Evolutionary conservation across 1,140 invertebrate species (phyloP).

Genomic region (Aphelinus atriplicis): DNA sequence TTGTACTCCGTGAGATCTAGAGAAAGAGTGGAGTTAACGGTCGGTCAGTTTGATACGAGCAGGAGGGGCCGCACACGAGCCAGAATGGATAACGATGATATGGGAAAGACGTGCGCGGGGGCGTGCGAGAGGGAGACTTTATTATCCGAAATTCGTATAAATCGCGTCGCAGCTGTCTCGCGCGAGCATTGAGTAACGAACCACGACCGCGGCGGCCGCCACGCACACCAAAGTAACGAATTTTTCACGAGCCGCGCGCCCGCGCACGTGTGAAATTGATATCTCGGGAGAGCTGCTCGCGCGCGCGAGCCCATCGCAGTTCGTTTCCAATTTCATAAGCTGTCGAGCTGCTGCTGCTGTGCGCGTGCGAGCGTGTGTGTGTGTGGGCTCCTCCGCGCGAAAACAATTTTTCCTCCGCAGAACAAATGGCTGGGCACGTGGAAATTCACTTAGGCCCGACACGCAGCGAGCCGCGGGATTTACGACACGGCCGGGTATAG

Average conservation of each 20-base stretch:
- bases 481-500: too few relatives aligned
- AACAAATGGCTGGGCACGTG: slow-evolving; percentile 14
- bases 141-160: neutral
- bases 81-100: too few relatives aligned
- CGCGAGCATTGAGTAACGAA: neutral
- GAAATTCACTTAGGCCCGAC: slow-evolving; percentile 15
- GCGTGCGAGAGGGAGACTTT: too few relatives aligned
- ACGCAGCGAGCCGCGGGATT: neutral
- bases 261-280: slow-evolving; percentile 4
- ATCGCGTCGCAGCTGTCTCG: neutral
- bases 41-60: too few relatives aligned
- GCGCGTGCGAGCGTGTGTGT: neutral
- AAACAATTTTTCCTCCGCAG: slow-evolving; percentile 23
- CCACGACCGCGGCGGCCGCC: neutral
- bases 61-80: too few relatives aligned
- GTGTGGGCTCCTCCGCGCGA: neutral
- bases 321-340: slow-evolving; percentile 35
- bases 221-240: neutral
- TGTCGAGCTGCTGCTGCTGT: neutral
- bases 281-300: neutral
- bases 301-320: neutral
- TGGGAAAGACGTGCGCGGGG: too few relatives aligned
- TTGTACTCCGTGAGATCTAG: too few relatives aligned
- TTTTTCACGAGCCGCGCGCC: neutral
- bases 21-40: too few relatives aligned